These are phyloP conservation scores for Pseudopipra pipra DNA, from an alignment of 2,113 vertebrate species.

Conservation along the genomic window DNA sequence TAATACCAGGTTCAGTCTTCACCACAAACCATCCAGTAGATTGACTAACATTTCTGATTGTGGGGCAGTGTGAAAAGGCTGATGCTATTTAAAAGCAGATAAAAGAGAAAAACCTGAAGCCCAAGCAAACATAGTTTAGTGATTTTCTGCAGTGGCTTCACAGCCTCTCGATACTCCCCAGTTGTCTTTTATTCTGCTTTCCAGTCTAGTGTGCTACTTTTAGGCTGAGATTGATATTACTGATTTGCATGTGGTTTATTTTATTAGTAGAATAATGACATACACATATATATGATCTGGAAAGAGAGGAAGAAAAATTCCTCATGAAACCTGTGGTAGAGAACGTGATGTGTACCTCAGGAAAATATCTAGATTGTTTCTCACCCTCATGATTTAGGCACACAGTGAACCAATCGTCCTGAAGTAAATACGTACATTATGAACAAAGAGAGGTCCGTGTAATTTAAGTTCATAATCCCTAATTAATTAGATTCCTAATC, in stretches of 20 bases:
- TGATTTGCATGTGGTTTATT: background rate
- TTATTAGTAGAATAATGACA: background rate
- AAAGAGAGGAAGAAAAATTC: background rate
- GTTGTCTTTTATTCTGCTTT: background rate
- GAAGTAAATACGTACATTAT: background rate
- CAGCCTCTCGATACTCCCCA: background rate
- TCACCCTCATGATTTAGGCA: background rate
- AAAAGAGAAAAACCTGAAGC: background rate
- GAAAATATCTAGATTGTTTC: background rate
- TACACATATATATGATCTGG: background rate
- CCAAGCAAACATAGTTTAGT: background rate
- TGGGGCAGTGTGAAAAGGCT: background rate
- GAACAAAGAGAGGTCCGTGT: background rate
- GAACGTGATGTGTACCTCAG: background rate
- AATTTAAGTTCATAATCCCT: constrained; percentile 47
- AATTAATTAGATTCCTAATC: constrained; percentile 58
- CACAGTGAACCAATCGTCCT: background rate
- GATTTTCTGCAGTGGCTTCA: background rate
- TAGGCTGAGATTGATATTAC: background rate
- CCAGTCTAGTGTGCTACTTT: background rate
- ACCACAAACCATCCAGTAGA: background rate
- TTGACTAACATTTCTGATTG: background rate
- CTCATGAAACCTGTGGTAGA: background rate
- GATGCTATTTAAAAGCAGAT: background rate
- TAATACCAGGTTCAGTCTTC: background rate